Evolutionary conservation across 2,888 invertebrate genomes (phyloP).

Genomic region (Hololepta plana): DNA sequence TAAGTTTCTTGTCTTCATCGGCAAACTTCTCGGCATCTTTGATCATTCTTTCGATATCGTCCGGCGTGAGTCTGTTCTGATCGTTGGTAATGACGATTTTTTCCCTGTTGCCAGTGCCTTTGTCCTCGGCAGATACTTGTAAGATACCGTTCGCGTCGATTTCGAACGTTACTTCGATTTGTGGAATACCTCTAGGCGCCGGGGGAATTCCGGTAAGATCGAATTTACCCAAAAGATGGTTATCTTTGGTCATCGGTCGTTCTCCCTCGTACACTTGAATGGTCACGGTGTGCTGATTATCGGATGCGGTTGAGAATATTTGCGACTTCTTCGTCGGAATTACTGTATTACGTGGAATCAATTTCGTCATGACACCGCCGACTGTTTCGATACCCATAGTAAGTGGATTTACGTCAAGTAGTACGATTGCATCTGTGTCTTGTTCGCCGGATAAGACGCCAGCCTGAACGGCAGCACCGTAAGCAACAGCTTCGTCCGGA

Average conservation of each 20-base stretch:
- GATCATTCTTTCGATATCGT: slow-evolving; percentile 98
- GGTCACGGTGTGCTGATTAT: slow-evolving; percentile 97
- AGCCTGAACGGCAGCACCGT: slow-evolving; percentile 96
- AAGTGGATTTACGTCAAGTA: slow-evolving; percentile 95
- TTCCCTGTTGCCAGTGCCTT: slow-evolving; percentile 96
- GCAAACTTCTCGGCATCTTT: slow-evolving; percentile 98
- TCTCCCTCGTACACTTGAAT: slow-evolving; percentile 97
- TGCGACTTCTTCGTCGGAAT: slow-evolving; percentile 99
- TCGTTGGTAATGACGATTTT: slow-evolving; percentile 99
- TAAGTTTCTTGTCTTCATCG: slow-evolving; percentile 94
- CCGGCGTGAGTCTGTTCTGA: slow-evolving; percentile 89
- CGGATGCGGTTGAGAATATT: slow-evolving; percentile 97
- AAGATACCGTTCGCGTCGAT: slow-evolving; percentile 89
- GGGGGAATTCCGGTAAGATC: slow-evolving; percentile 95
- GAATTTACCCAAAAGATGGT: slow-evolving; percentile 96
- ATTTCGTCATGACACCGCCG: slow-evolving; percentile 98
- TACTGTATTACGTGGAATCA: slow-evolving; percentile 94
- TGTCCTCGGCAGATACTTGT: slow-evolving; percentile 96
- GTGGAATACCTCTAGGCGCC: slow-evolving; percentile 82
- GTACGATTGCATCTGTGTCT: slow-evolving; percentile 88
- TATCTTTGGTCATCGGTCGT: slow-evolving; percentile 99
- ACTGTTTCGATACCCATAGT: slow-evolving; percentile 99
- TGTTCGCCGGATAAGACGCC: slow-evolving; percentile 96
- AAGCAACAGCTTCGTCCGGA: slow-evolving; percentile 98
- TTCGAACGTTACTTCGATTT: slow-evolving; percentile 89